Conservation (phyloP, 1,140 invertebrate genomes). For the Mycetomoellerius zeteki region DNA sequence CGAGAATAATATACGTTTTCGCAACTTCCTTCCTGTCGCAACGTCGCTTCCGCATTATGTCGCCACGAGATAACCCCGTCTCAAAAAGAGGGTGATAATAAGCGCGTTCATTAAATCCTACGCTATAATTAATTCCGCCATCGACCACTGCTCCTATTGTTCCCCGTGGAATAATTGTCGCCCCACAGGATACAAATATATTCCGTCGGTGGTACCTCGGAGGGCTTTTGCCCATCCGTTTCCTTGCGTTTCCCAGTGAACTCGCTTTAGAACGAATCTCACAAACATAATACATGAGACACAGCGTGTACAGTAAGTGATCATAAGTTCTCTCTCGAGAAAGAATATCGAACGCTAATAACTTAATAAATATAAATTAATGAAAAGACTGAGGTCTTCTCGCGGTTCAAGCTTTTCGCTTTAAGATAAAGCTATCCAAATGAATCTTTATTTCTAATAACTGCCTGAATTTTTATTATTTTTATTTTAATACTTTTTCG, state of each 20-base stretch:
- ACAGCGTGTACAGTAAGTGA: neutral
- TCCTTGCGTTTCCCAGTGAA: conserved; percentile 28
- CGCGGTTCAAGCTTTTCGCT: neutral
- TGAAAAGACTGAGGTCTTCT: neutral
- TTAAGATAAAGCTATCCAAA: neutral
- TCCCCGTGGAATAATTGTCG: conserved; percentile 42
- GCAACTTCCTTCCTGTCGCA: conserved; percentile 13
- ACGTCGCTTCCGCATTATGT: conserved; percentile 18
- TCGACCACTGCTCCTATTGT: conserved; percentile 54
- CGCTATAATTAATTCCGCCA: conserved; percentile 58
- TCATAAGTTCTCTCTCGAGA: conserved; percentile 21
- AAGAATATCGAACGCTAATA: neutral
- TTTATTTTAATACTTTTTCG: neutral
- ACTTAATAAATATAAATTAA: neutral
- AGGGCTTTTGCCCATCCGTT: conserved; percentile 40
- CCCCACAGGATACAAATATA: conserved; percentile 49
- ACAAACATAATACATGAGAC: conserved; percentile 17
- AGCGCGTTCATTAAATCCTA: conserved; percentile 53
- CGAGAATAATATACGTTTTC: neutral
- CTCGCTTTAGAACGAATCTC: conserved; percentile 10
- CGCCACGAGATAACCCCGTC: conserved; percentile 22
- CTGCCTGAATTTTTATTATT: conserved; percentile 13
- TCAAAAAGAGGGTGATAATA: conserved; percentile 51
- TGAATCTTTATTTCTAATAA: neutral
- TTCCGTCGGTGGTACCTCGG: conserved; percentile 9